These are phyloP conservation scores for Danio albolineatus DNA, from an alignment of 2,797 vertebrate genomes.

Conservation along the genomic window DNA sequence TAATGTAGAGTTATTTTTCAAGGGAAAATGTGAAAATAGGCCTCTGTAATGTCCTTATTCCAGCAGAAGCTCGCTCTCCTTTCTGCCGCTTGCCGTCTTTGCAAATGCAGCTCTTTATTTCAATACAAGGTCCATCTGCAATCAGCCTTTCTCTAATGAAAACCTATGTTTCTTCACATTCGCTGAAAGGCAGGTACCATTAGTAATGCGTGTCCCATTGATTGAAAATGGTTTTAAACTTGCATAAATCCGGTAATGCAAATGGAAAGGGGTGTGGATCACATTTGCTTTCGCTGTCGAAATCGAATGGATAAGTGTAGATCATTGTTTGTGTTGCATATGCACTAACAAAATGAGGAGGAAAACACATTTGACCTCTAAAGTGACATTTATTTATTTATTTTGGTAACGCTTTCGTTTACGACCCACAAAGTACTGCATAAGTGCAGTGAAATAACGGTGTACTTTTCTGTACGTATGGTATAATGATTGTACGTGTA, in stretches of 20 bases:
- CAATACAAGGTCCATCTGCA: constrained; percentile 70
- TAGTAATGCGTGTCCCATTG: constrained; percentile 78
- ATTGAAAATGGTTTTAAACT: constrained; percentile 83
- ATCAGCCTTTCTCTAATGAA: constrained; percentile 74
- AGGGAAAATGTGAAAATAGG: constrained; percentile 47
- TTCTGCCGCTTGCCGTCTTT: constrained; percentile 41
- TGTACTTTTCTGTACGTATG: too few relatives aligned
- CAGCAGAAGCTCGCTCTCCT: constrained; percentile 65
- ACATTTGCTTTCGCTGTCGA: neutral
- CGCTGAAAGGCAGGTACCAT: constrained; percentile 77
- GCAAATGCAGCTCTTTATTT: constrained; percentile 73
- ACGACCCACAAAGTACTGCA: too few relatives aligned
- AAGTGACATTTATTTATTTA: neutral
- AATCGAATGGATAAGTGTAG: constrained; percentile 19
- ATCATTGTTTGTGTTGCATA: neutral
- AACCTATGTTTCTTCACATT: constrained; percentile 74
- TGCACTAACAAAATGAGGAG: neutral
- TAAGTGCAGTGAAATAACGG: too few relatives aligned
- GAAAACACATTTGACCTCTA: neutral
- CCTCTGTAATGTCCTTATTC: constrained; percentile 42
- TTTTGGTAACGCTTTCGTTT: too few relatives aligned
- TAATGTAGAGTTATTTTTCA: constrained; percentile 63
- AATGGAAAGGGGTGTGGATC: constrained; percentile 51
- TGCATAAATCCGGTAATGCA: constrained; percentile 72
- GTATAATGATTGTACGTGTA: too few relatives aligned